A percentile compares a stretch with the other conserved stretches of the same genome.
These are phyloP conservation scores for Notospermus geniculatus DNA, from an alignment of 1,140 invertebrate genomes.

Conservation along the genomic window DNA sequence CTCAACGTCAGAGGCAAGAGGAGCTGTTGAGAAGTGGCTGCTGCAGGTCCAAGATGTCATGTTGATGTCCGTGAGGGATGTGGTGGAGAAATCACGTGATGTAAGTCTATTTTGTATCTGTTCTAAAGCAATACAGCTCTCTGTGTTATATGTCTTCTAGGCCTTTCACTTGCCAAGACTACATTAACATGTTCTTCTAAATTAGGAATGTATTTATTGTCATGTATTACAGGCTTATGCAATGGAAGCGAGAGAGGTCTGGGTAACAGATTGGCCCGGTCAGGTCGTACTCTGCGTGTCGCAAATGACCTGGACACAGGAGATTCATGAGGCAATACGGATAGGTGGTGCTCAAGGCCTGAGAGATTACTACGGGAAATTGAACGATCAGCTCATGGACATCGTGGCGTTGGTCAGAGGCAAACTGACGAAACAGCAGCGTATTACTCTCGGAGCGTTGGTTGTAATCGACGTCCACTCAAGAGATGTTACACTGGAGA, in stretches of 20 bases:
- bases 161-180: neutral
- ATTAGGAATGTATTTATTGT: too few species aligned
- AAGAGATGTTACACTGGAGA: slow-evolving; percentile 49
- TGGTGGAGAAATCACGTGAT: slow-evolving; percentile 45
- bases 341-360: slow-evolving; percentile 39
- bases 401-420: slow-evolving; percentile 57
- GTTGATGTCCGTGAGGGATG: slow-evolving; percentile 52
- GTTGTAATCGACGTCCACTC: slow-evolving; percentile 58
- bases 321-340: slow-evolving; percentile 52
- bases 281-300: slow-evolving; percentile 57
- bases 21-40: slow-evolving; percentile 58
- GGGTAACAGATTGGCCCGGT: slow-evolving; percentile 57
- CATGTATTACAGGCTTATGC: slow-evolving; percentile 47
- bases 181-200: neutral
- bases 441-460: slow-evolving; percentile 54
- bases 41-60: slow-evolving; percentile 56
- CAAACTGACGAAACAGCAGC: slow-evolving; percentile 53
- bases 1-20: slow-evolving; percentile 53
- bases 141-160: neutral
- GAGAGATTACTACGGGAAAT: slow-evolving; percentile 41
- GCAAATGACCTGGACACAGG: slow-evolving; percentile 56
- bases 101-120: slow-evolving; percentile 24
- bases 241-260: slow-evolving; percentile 46
- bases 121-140: neutral
- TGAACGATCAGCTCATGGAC: slow-evolving; percentile 47